Conservation (phyloP, 1,140 invertebrate genomes). For the Xylocopa sonorina region DNA sequence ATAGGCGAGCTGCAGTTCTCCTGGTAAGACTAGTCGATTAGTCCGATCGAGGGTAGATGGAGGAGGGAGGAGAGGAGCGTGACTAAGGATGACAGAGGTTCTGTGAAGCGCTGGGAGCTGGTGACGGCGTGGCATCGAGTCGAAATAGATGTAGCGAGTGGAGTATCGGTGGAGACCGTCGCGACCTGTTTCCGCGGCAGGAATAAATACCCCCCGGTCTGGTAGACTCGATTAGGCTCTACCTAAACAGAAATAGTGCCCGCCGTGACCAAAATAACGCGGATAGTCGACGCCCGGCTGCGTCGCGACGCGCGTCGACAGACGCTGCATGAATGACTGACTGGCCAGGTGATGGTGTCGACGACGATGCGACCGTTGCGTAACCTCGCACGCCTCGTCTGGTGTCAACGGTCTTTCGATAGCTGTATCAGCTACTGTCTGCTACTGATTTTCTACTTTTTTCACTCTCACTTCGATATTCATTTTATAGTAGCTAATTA, state of each 20-base stretch:
- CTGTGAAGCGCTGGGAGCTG: too few species aligned
- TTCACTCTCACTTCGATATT: too few species aligned
- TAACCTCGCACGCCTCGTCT: neutral
- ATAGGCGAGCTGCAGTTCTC: too few species aligned
- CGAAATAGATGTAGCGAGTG: neutral
- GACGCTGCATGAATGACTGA: slow-evolving; percentile 41
- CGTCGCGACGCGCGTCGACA: neutral
- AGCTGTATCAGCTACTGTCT: too few species aligned
- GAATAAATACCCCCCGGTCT: neutral
- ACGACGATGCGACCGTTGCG: slow-evolving; percentile 3
- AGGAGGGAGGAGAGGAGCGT: too few species aligned
- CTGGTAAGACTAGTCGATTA: too few species aligned
- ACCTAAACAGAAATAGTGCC: slow-evolving; percentile 40
- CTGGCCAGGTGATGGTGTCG: slow-evolving; percentile 37
- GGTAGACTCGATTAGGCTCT: slow-evolving; percentile 39
- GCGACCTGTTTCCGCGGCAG: neutral
- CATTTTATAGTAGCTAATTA: too few species aligned
- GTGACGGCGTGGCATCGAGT: too few species aligned
- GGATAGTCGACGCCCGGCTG: slow-evolving; percentile 2
- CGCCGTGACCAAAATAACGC: slow-evolving; percentile 32
- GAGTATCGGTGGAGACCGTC: neutral
- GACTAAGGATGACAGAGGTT: too few species aligned
- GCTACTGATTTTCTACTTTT: too few species aligned
- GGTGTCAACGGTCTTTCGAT: neutral
- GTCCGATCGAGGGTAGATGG: too few species aligned